Conservation (phyloP, 1,140 invertebrate species). For the Hylaeus anthracinus region DNA sequence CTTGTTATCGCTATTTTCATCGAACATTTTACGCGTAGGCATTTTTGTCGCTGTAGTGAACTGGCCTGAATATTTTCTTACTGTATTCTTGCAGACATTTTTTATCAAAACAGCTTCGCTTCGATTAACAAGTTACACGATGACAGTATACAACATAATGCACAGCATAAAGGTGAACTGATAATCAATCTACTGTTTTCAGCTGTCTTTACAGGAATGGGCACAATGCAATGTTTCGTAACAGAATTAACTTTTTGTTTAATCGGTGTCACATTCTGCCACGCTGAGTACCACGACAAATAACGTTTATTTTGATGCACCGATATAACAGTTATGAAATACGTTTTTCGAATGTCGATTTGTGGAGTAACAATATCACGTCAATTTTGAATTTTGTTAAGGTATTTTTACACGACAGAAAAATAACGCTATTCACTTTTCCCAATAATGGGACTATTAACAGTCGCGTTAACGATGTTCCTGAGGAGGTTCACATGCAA, state of each 20-base stretch:
- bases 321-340: neutral
- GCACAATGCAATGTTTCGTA: conserved; percentile 45
- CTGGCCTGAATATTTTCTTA: conserved; percentile 26
- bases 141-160: conserved; percentile 15
- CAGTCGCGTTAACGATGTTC: neutral
- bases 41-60: conserved; percentile 1
- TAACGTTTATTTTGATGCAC: conserved; percentile 9
- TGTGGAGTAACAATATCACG: conserved; percentile 2
- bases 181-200: conserved; percentile 55
- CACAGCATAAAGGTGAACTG: conserved; percentile 27
- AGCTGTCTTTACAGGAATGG: conserved; percentile 59
- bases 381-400: neutral
- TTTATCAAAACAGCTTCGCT: conserved; percentile 16
- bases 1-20: neutral
- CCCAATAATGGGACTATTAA: neutral
- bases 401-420: neutral
- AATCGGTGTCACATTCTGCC: conserved; percentile 30
- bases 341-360: neutral
- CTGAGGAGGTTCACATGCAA: neutral
- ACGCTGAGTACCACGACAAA: neutral
- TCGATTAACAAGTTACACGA: conserved; percentile 24
- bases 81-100: conserved; percentile 16
- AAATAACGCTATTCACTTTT: neutral
- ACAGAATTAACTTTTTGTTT: conserved; percentile 24
- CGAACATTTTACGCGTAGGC: conserved; percentile 39